Conservation (phyloP, 1,140 invertebrate genomes). For the Anastrepha ludens region DNA sequence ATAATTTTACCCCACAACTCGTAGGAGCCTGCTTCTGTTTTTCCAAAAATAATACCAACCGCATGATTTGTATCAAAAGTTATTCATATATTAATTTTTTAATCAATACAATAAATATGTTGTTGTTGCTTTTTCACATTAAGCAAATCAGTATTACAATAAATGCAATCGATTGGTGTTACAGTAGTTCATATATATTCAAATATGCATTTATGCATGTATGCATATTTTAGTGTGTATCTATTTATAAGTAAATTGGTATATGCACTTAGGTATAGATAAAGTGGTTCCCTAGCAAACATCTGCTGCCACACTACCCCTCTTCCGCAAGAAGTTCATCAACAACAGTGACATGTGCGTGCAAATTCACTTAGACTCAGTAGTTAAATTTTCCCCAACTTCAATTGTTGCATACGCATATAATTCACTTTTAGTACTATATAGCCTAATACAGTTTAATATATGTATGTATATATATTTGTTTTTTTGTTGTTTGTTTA, state of each 20-base stretch:
- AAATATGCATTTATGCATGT: background rate
- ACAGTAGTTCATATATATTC: slow-evolving; percentile 1
- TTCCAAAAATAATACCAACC: background rate
- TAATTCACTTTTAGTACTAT: no score
- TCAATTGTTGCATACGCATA: no score
- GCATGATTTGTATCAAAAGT: slow-evolving; percentile 22
- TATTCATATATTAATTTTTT: slow-evolving; percentile 39
- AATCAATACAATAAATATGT: slow-evolving; percentile 44
- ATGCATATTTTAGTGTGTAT: background rate
- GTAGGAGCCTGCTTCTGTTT: no score
- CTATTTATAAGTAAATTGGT: slow-evolving; percentile 7
- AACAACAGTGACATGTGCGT: no score
- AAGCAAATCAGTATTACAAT: slow-evolving; percentile 44
- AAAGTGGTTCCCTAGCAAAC: background rate
- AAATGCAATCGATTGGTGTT: slow-evolving; percentile 49
- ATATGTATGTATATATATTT: no score
- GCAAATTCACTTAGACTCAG: no score
- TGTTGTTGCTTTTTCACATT: slow-evolving; percentile 9
- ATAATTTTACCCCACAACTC: no score
- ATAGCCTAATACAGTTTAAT: no score
- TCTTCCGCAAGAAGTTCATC: no score
- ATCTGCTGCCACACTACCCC: no score
- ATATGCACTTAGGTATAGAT: slow-evolving; percentile 27
- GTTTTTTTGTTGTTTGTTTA: background rate
- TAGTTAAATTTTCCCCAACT: no score